phyloP scores from a whole-genome alignment of 2,888 invertebrate genomes.

The Clistopyga incitator region DNA sequence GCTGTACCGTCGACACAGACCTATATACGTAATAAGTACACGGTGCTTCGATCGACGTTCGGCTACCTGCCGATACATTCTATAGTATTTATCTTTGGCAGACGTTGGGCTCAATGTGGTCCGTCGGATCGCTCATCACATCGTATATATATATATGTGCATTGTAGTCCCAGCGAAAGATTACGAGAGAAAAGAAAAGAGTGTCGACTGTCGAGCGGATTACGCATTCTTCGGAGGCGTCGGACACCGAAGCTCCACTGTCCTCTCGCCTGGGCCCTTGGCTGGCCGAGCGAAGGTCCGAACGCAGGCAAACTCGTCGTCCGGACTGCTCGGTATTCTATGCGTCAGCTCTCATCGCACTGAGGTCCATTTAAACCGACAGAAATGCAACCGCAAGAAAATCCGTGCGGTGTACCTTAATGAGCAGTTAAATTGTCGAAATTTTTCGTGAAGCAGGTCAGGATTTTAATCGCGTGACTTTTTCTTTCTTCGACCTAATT shows the following conservation, averaged over 20 bases:
- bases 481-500: neutral
- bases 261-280: neutral
- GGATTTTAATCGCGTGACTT: neutral
- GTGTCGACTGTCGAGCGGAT: slow-evolving; percentile 48
- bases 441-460: neutral
- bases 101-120: too few species aligned
- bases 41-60: too few species aligned
- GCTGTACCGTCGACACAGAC: too few species aligned
- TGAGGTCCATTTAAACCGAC: slow-evolving; percentile 16
- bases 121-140: too few species aligned
- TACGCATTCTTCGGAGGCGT: slow-evolving; percentile 61
- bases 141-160: neutral
- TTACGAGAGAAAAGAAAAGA: slow-evolving; percentile 50
- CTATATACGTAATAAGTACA: too few species aligned
- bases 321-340: slow-evolving; percentile 30
- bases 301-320: slow-evolving; percentile 58
- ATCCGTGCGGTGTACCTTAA: slow-evolving; percentile 2
- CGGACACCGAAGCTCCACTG: slow-evolving; percentile 9
- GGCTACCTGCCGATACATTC: too few species aligned
- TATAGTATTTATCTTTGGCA: too few species aligned
- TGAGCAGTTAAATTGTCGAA: neutral
- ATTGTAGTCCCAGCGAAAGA: slow-evolving; percentile 35
- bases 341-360: neutral
- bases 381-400: slow-evolving; percentile 6
- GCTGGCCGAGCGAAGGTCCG: slow-evolving; percentile 19